Evolutionary conservation across 2,797 vertebrate genomes (phyloP).

Genomic region (Macropus fuliginosus): DNA sequence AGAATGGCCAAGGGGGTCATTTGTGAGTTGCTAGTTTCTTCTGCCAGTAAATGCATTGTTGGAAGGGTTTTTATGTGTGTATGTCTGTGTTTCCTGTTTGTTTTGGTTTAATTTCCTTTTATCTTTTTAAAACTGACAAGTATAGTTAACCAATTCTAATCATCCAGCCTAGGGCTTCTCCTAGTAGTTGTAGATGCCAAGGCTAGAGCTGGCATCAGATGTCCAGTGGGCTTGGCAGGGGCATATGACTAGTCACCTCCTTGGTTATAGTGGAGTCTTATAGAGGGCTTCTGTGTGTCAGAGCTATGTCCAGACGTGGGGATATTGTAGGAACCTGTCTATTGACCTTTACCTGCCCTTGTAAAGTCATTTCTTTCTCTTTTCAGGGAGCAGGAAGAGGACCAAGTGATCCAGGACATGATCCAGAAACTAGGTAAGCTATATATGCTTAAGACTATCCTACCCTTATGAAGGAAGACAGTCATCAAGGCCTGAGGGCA

Average conservation of each 20-base stretch:
- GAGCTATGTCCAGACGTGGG: neutral
- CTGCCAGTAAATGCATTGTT: neutral
- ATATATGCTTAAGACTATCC: neutral
- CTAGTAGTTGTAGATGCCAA: neutral
- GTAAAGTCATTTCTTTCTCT: neutral
- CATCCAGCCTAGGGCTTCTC: neutral
- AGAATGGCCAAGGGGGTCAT: neutral
- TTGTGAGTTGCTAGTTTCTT: neutral
- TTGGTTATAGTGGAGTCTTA: neutral
- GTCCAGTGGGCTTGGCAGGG: neutral
- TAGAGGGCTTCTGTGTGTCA: neutral
- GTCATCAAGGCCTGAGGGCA: neutral
- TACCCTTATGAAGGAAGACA: neutral
- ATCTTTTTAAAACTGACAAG: neutral
- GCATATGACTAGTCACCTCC: neutral
- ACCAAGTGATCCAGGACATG: slow-evolving; percentile 93
- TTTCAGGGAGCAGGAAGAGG: slow-evolving; percentile 94
- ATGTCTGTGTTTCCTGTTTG: neutral
- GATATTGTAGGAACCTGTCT: neutral
- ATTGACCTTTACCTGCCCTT: neutral
- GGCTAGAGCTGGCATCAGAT: neutral
- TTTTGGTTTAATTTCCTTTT: neutral
- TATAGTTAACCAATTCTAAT: neutral
- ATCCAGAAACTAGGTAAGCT: slow-evolving; percentile 91
- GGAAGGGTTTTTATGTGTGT: neutral